These are phyloP conservation scores for Zaprionus capensis DNA, from an alignment of 1,140 invertebrate species.

Conservation along the genomic window DNA sequence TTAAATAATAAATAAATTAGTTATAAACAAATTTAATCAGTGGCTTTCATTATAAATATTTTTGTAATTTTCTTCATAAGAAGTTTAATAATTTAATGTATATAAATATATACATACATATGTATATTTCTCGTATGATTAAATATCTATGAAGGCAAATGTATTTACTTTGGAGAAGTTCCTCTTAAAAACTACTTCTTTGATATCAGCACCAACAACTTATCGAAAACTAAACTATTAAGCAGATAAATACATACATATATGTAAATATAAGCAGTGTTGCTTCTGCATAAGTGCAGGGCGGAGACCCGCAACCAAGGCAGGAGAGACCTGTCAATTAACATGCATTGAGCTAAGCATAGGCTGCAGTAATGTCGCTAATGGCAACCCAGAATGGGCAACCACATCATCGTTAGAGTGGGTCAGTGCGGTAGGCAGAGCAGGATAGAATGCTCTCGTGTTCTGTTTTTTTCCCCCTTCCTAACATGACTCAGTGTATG, in stretches of 20 bases:
- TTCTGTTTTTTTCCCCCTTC: constrained; percentile 17
- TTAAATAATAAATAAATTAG: too few species aligned
- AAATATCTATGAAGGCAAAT: too few species aligned
- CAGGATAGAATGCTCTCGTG: background rate
- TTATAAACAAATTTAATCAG: too few species aligned
- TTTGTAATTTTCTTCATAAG: too few species aligned
- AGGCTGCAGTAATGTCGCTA: constrained; percentile 69
- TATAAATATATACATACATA: too few species aligned
- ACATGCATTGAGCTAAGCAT: constrained; percentile 56
- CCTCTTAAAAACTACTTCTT: too few species aligned
- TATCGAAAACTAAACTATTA: background rate
- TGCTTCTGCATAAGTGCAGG: background rate
- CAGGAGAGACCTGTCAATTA: constrained; percentile 42
- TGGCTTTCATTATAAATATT: too few species aligned
- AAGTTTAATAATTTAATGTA: too few species aligned
- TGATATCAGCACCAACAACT: background rate
- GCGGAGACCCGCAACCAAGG: background rate
- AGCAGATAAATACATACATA: background rate
- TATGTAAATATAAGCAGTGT: background rate
- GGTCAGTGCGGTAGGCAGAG: background rate
- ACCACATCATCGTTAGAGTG: constrained; percentile 27
- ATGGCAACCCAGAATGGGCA: constrained; percentile 46
- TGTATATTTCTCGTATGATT: too few species aligned
- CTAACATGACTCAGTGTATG: constrained; percentile 48
- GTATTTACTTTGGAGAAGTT: too few species aligned